These are phyloP conservation scores for Ceratotherium simum DNA, from an alignment of 2,113 vertebrate species.

Conservation along the genomic window DNA sequence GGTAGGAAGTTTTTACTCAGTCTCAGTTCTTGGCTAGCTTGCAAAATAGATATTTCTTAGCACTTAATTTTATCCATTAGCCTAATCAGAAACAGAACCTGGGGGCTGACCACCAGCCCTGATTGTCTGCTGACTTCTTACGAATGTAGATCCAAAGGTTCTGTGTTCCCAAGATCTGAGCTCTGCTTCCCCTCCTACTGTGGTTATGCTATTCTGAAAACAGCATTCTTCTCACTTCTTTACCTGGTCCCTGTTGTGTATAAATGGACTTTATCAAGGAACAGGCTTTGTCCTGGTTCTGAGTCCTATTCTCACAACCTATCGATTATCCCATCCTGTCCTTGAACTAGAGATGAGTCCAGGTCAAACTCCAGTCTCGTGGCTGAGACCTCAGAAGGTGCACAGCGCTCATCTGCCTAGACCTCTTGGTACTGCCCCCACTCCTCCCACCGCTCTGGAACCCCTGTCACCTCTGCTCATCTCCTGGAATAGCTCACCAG, in stretches of 20 bases:
- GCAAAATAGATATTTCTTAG: conserved; percentile 23
- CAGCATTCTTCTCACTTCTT: not conserved
- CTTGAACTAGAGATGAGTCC: not conserved
- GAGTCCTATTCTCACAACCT: not conserved
- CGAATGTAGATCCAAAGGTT: not conserved
- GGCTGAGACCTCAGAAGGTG: not conserved
- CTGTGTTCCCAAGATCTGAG: not conserved
- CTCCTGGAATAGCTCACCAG: not conserved
- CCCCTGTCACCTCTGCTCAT: not conserved
- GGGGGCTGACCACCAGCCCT: not conserved
- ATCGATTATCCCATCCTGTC: not conserved
- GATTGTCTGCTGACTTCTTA: not conserved
- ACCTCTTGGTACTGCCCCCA: too few relatives aligned
- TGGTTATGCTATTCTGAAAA: not conserved
- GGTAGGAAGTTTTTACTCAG: not conserved
- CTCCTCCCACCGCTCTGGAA: not conserved
- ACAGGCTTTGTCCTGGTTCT: not conserved
- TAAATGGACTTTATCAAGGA: not conserved
- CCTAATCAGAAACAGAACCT: not conserved
- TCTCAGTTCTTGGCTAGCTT: not conserved
- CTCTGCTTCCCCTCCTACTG: not conserved
- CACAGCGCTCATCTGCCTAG: not conserved
- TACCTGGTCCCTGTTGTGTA: not conserved
- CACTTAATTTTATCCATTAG: not conserved
- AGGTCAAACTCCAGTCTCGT: not conserved